Evolutionary conservation across 2,888 invertebrate species (phyloP), one percentile per base, ranked within the genome.

Genomic region (Meteorus colon): DNA sequence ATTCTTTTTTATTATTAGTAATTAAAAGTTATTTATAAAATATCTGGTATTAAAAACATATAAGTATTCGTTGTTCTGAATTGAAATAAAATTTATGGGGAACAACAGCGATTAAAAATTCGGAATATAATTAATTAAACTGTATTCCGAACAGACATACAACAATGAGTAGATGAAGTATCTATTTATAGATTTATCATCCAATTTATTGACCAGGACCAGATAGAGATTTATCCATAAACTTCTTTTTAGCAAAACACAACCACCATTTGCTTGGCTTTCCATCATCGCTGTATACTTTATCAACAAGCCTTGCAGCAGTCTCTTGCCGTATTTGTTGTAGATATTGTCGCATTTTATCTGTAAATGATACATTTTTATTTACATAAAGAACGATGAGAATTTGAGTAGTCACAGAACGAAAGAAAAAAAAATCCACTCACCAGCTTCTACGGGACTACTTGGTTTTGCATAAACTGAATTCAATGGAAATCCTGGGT

Each of bases 241-340:
- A 99, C 92, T 98, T 98, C 93, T 98, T 98, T 89, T 98, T 98
- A 37, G 98, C 96, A 91, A 99, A 99, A 89, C 99, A 99, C 75
- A 98, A 91, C 99, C 99, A 99, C 99, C 99, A 99, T 91, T 99
- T 99, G 88, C 96, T 97, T 10, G 99, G 98, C 87, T 97, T 98
- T 8, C 97, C 98, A 88, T 97, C 97, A 80, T 96, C 96, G 4
- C 87, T 86, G 59, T 88, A 89, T n/a, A 89, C 99, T 91, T 95
- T 96, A 77, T 98, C 98, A 89, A 96, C 94, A 16, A 99, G 94
- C 81, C 99, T 93, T 73, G 92, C 91, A 2, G 99, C 98, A 37
- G 97, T 96, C 91, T 99, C 99, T 90, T 99, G 98, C 76, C 99
- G 92, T 78, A 99, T 89, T 90, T 99, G 99, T 81, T 96, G 95